Evolutionary conservation across 1,140 invertebrate species (phyloP).

Genomic region (Tribolium madens): DNA sequence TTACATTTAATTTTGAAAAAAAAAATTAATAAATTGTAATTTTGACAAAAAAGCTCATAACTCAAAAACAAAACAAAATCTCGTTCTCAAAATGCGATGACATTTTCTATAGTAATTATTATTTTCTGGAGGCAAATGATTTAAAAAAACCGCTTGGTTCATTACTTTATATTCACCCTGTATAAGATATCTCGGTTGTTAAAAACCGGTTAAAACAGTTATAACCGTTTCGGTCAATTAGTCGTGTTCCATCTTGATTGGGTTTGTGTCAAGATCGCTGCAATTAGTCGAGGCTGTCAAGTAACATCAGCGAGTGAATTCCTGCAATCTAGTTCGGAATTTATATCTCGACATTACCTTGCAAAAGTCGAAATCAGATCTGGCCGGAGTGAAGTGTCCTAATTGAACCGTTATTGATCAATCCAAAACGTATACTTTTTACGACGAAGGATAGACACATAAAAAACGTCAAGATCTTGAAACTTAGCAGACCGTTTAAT

Average conservation of each 20-base stretch:
- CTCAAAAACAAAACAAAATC: too few species aligned
- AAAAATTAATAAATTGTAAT: too few species aligned
- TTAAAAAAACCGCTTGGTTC: too few species aligned
- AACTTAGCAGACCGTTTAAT: constrained; percentile 37
- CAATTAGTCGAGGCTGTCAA: constrained; percentile 23
- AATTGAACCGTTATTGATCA: constrained; percentile 37
- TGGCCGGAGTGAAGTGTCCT: constrained; percentile 21
- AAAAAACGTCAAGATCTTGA: constrained; percentile 25
- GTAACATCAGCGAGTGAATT: constrained; percentile 9
- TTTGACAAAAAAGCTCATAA: too few species aligned
- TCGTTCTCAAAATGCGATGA: too few species aligned
- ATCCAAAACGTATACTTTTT: constrained; percentile 24
- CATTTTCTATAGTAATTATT: too few species aligned
- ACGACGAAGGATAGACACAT: constrained; percentile 22
- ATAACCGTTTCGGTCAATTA: constrained; percentile 14
- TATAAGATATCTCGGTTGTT: too few species aligned
- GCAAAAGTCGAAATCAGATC: constrained; percentile 11
- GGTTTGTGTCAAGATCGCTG: constrained; percentile 8
- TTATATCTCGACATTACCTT: constrained; percentile 5
- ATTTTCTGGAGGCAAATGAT: too few species aligned
- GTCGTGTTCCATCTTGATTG: constrained; percentile 17
- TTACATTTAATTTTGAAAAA: too few species aligned
- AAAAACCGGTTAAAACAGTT: background rate
- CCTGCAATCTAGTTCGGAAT: constrained; percentile 21
- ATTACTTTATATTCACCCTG: too few species aligned